phyloP scores from a whole-genome alignment of 1,140 invertebrate genomes.

The Drosophila sp. region DNA sequence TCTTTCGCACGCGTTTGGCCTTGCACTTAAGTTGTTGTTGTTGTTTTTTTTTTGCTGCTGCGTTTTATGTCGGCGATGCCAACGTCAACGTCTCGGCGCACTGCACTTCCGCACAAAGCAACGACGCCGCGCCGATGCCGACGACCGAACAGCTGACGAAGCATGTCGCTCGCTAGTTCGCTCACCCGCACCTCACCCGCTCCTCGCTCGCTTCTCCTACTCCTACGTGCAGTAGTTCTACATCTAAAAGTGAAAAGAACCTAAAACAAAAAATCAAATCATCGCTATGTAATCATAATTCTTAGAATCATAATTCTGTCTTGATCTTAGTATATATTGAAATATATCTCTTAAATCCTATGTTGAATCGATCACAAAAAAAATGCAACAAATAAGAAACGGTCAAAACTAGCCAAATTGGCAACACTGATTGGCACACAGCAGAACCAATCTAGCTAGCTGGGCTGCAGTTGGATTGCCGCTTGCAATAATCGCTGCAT shows the following conservation, averaged over 20 bases:
- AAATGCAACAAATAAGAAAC: too few species aligned
- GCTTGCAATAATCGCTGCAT: conserved; percentile 15
- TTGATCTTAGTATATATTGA: too few species aligned
- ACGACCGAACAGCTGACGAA: conserved; percentile 52
- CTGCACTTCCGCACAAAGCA: conserved; percentile 71
- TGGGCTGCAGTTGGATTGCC: conserved; percentile 53
- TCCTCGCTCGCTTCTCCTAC: conserved; percentile 24
- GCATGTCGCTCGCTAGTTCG: conserved; percentile 38
- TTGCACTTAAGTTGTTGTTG: conserved; percentile 49
- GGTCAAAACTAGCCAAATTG: conserved; percentile 2
- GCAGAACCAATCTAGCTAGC: conserved; percentile 37
- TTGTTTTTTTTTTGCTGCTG: conserved; percentile 40
- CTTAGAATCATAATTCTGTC: too few species aligned
- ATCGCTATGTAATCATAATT: too few species aligned
- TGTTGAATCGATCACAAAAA: too few species aligned
- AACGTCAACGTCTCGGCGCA: conserved; percentile 42
- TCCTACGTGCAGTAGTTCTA: conserved; percentile 22
- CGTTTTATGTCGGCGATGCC: conserved; percentile 46
- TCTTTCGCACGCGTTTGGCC: conserved; percentile 72
- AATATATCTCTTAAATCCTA: too few species aligned
- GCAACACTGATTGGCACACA: conserved; percentile 32
- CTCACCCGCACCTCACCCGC: background rate
- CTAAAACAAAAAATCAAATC: too few species aligned
- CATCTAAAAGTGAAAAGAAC: conserved; percentile 39
- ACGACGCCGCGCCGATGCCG: conserved; percentile 25